Conservation (phyloP, 2,888 invertebrate species). For the Julus scandinavius region DNA sequence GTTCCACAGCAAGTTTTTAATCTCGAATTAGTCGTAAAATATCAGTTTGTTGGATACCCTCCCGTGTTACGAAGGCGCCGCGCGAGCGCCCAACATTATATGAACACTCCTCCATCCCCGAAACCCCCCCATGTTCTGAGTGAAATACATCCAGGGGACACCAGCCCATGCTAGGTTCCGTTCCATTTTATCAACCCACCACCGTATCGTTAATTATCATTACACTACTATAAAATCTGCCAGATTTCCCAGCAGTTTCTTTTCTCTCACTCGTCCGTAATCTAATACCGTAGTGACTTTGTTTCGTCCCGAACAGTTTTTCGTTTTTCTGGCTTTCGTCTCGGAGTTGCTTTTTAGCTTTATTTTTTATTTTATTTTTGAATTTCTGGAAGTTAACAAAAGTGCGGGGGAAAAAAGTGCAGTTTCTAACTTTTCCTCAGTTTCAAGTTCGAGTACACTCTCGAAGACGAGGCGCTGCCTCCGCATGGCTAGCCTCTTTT, state of each 20-base stretch:
- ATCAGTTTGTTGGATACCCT: neutral
- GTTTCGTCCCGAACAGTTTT: constrained; percentile 16
- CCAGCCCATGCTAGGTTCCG: constrained; percentile 41
- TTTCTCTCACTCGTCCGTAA: constrained; percentile 3
- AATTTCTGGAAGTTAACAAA: neutral
- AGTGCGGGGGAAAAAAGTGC: neutral
- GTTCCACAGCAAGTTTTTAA: constrained; percentile 17
- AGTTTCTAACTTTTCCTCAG: neutral
- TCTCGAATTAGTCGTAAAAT: neutral
- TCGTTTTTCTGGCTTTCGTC: neutral
- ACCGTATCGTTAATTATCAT: neutral
- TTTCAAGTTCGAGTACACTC: neutral
- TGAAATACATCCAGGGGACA: constrained; percentile 58
- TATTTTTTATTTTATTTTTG: neutral
- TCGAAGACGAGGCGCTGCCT: neutral
- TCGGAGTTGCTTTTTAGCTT: neutral
- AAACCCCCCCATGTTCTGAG: constrained; percentile 57
- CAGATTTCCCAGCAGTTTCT: neutral
- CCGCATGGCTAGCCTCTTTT: neutral
- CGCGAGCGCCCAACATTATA: neutral
- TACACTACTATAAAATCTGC: neutral
- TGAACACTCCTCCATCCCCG: neutral
- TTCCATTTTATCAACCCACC: constrained; percentile 26
- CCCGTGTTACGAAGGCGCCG: neutral
- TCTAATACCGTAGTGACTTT: neutral